Evolutionary conservation across 2,113 vertebrate species (phyloP), one percentile per base, ranked within the genome.

Genomic region (Malurus elegans): DNA sequence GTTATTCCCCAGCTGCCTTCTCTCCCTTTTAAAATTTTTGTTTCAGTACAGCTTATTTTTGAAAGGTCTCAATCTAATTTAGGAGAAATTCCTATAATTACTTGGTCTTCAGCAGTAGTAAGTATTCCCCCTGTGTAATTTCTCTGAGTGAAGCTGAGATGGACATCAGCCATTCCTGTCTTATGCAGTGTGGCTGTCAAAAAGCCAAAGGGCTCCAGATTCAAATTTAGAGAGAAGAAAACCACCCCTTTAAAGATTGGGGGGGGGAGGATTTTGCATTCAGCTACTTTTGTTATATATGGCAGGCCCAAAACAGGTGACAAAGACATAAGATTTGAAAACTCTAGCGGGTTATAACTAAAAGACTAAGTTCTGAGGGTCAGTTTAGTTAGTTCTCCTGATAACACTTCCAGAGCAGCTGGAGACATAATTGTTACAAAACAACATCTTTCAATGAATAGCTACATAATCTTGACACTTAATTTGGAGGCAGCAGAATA

Each of bases 221-320:
- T 66, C 28, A 91, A 18, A 61, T 57, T 50, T 45, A 62, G 42
- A 93, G 47, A 87, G 31, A 24, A 57, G 3, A 89, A 81, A 71
- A 58, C 3, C 4, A 66, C 3, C 5, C 16, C 23, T 60, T 76
- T 28, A 36, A 73, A 86, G 8, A 72, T 54, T 48, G 44, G 5
- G 1, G 12, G 3, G 0, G 5, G 1, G 12, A 3, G 0, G 7
- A 25, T 65, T 72, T 84, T 78, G 1, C 3, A 62, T 81, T 78
- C 18, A 74, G 10, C 8, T 61, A 12, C 5, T 79, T 61, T 20
- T 50, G 23, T 26, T 38, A 19, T 2, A 12, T 17, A 38, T 2
- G 13, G 3, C 11, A 74, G 31, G 17, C 12, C 4, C 34, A 56
- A 64, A 86, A 34, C 2, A 25, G 50, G 8, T 38, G 26, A 14